Base-by-base conservation (phyloP, 2,888 invertebrate genomes). In the Cataglyphis cursor region DNA sequence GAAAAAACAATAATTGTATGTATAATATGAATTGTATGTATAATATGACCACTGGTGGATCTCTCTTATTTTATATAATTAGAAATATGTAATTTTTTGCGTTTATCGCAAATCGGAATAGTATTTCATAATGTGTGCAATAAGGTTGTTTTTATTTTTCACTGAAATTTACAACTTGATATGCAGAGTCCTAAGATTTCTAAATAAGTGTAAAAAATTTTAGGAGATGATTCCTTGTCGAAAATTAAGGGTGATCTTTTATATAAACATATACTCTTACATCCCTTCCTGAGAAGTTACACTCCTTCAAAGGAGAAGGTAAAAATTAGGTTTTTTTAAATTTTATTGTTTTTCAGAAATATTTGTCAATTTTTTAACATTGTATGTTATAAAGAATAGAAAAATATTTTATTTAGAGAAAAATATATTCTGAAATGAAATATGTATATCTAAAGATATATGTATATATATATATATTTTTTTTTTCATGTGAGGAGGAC, bases 341-440 rank as follows among this genome's bases (percentile, higher is more conserved):
- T 28, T 28, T 28, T 28, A 28, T 28, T 28, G 2, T 28, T 28
- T 28, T 62, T 73, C 4, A n/a, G 12, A 57, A 73, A 61, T 41
- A 59, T 38, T 59, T 41, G 18, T 61, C 28, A 61, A 31, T 31
- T 21, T 15, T n/a, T 57, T 10, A 38, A 72, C 12, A 18, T 61
- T 61, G 18, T 12, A 41, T 31, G n/a, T 59, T 62, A 74, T 24
- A 4, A n/a, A 62, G 28, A 62, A n/a, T 12, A 74, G 9, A 10
- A 74, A 31, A 24, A 15, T 28, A 61, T 12, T 41, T 4, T 44
- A 31, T 15, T 18, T 24, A 31, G 10, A 61, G 61, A 28, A 8
- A 74, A 12, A 24, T 4, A 10, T 15, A n/a, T 28, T n/a, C 0
- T n/a, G 15, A 48, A 75, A 21, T 75, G 48, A 64, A 75, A 75